phyloP scores from a whole-genome alignment of 2,888 invertebrate species.

The Eurytoma californica region DNA sequence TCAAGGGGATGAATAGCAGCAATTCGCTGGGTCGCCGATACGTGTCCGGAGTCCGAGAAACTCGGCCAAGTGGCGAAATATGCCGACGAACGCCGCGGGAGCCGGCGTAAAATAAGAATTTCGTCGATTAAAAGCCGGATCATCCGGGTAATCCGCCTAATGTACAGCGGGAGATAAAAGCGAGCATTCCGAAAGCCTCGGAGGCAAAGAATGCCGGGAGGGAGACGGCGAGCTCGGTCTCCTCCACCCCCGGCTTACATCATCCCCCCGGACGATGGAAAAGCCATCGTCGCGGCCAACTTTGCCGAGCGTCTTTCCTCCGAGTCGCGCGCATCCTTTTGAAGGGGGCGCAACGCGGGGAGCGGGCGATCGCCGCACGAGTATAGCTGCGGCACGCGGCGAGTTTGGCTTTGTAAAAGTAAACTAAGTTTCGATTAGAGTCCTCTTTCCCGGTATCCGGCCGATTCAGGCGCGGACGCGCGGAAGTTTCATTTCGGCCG shows the following conservation, averaged over 20 bases:
- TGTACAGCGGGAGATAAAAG: conserved; percentile 49
- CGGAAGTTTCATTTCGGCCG: conserved; percentile 51
- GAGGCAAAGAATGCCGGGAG: background rate
- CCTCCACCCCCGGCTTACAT: background rate
- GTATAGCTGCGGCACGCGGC: conserved; percentile 27
- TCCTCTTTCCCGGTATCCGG: conserved; percentile 28
- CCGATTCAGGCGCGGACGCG: conserved; percentile 41
- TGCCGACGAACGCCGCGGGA: conserved; percentile 13
- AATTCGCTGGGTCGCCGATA: no score
- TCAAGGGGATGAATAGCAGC: no score
- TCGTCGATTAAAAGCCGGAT: conserved; percentile 52
- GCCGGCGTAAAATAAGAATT: conserved; percentile 39
- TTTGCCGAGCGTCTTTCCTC: conserved; percentile 21
- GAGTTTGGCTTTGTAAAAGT: conserved; percentile 56
- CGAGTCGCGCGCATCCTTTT: conserved; percentile 1
- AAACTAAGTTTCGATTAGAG: conserved; percentile 61
- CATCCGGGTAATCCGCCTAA: conserved; percentile 53
- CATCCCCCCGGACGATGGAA: conserved; percentile 44
- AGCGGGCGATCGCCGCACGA: conserved; percentile 18
- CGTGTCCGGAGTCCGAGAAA: background rate
- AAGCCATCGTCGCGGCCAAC: conserved; percentile 52
- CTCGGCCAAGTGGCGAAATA: conserved; percentile 17
- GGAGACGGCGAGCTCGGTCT: background rate
- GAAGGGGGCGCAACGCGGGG: background rate
- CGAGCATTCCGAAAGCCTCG: conserved; percentile 11